Conservation (phyloP, 2,797 vertebrate species). For the Hypotaenidia okinawae region DNA sequence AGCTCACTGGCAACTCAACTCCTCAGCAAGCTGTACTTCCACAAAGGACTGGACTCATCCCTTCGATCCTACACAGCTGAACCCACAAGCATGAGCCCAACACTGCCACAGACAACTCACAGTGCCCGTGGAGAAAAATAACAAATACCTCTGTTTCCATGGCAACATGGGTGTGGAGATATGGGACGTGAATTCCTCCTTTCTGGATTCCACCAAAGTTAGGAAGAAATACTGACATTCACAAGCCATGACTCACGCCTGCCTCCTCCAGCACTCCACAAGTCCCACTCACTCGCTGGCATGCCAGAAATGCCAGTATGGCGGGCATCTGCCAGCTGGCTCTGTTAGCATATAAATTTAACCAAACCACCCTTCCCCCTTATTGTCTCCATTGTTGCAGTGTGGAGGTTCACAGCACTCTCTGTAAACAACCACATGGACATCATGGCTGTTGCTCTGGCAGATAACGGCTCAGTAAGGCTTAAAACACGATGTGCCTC, state of each 20-base stretch:
- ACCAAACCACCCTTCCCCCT: not conserved
- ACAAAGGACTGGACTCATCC: not conserved
- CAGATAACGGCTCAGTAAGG: not conserved
- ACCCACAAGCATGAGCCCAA: not conserved
- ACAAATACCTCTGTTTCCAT: not conserved
- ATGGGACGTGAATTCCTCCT: not conserved
- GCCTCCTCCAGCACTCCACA: not conserved
- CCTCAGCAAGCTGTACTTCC: not conserved
- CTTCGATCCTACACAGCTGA: not conserved
- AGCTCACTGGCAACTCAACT: not conserved
- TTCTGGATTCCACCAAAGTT: constrained; percentile 10
- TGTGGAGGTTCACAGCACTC: not conserved
- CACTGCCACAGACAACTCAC: not conserved
- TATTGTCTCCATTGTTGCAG: not conserved
- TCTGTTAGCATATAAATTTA: not conserved
- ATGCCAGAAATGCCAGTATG: not conserved
- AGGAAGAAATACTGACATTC: constrained; percentile 20
- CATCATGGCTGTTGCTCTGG: not conserved
- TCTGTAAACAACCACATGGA: not conserved
- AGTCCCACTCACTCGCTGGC: not conserved
- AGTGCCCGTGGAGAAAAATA: not conserved
- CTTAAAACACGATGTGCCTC: not conserved
- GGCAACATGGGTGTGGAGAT: not conserved
- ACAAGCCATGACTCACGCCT: not conserved
- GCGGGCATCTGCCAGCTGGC: not conserved